Percentiles rank a stretch among this genome's conserved stretches.
Evolutionary conservation across 1,140 invertebrate species (phyloP).

Genomic region (Tetramorium alpestre): DNA sequence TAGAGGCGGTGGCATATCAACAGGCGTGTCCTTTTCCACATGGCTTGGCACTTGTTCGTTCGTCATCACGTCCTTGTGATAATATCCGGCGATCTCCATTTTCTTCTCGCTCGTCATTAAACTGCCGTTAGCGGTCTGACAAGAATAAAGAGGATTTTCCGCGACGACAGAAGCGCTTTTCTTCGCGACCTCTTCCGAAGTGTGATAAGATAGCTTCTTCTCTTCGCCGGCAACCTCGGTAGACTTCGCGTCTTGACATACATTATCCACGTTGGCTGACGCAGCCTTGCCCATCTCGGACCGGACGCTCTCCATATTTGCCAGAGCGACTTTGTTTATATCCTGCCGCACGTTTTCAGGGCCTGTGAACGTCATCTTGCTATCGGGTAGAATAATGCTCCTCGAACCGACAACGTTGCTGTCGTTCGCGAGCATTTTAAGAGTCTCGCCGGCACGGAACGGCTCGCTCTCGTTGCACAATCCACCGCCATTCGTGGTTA

Average conservation of each 20-base stretch:
- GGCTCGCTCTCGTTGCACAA: constrained; percentile 65
- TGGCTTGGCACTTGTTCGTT: constrained; percentile 45
- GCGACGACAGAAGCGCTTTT: constrained; percentile 30
- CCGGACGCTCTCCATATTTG: constrained; percentile 42
- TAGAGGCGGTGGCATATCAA: constrained; percentile 81
- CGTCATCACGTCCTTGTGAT: constrained; percentile 69
- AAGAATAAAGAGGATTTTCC: constrained; percentile 13
- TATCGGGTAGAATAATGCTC: constrained; percentile 59
- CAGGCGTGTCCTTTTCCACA: constrained; percentile 50
- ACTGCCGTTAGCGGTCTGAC: constrained; percentile 36
- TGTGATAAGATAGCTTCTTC: constrained; percentile 29
- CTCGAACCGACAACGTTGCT: constrained; percentile 59
- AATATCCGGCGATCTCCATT: constrained; percentile 77
- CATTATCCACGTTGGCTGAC: constrained; percentile 24
- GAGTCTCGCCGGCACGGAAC: constrained; percentile 46
- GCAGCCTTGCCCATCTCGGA: constrained; percentile 52
- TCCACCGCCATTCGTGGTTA: constrained; percentile 58
- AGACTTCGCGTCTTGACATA: constrained; percentile 44
- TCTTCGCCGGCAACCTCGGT: constrained; percentile 21
- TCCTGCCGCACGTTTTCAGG: constrained; percentile 62
- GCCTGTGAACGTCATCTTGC: constrained; percentile 35
- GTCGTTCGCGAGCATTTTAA: constrained; percentile 63
- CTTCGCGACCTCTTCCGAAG: constrained; percentile 55
- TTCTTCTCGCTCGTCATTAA: constrained; percentile 74
- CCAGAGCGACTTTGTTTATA: constrained; percentile 47